Evolutionary conservation across 2,113 vertebrate genomes (phyloP), one percentile per base, ranked within the genome.

Genomic region (Callipepla squamata): DNA sequence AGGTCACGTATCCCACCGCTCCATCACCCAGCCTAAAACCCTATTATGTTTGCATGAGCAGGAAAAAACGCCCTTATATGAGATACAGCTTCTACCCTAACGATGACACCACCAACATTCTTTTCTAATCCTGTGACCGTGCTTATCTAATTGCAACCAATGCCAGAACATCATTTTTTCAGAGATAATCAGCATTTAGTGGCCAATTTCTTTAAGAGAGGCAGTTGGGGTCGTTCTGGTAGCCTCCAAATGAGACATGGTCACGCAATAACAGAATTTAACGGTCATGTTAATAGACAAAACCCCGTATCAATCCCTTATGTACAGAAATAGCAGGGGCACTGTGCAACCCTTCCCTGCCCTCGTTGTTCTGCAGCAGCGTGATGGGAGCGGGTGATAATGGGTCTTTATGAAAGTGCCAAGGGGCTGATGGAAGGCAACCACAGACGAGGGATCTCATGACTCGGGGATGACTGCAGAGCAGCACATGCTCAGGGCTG

Each of bases 1-100:
- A 30, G 21, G 15, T 9, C 13, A 19, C 0, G 1, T 18, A n/a
- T 34, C 40, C 38, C 30, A 4, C 11, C 50, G 7, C 0, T 1
- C 30, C 42, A 32, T 25, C 57, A 74, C 13, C 38, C n/a, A 32
- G 11, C n/a, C 25, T 48, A 83, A 76, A 4, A 16, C 13, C 80
- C 69, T 7, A 1, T 53, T 45, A 32, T 0, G 0, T 16, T 38
- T 38, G 67, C 34, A 21, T 34, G 19, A 7, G 42, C 40, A 25
- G 44, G 40, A 70, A 79, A 79, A 90, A 85, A 67, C 7, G 3
- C 57, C n/a, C 45, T 92, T 76, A 18, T 13, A 11, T 7, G 8
- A 57, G n/a, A 44, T n/a, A 21, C 7, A 15, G 19, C 55, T 91
- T 78, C 26, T 4, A 38, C 8, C 19, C 34, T 26, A 8, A 18